Evolutionary conservation across 2,797 vertebrate species (phyloP), one percentile per base, ranked within the genome.

Genomic region (Masticophis lateralis): DNA sequence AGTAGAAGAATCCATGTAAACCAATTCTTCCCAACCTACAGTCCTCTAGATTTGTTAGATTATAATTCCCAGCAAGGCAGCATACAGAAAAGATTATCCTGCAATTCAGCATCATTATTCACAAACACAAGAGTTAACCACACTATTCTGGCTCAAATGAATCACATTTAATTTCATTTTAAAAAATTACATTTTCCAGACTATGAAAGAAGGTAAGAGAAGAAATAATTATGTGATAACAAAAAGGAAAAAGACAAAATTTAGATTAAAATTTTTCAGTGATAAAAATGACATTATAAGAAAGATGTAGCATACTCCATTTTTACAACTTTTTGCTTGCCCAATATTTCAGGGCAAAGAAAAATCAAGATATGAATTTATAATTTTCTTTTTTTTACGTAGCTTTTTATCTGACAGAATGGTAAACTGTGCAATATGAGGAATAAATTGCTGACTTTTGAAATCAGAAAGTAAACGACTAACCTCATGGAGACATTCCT

Each of bases 281-380:
- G 74, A 94, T 95, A 96, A 97, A 97, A 98, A 97, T 97, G 96
- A 47, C 95, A 61, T 90, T 93, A 47, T 90, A 56, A 91, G 96
- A 93, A 88, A 95, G 92, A 89, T 94, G 92, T 95, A 94, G 27
- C n/a, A 90, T 87, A 32, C 90, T 94, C 94, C 97, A 94, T 96
- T 97, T 97, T 97, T 95, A 93, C 94, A 95, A 79, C 56, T 59
- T 90, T 95, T 93, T 18, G 86, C 57, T 0, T 0, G 92, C 96
- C 94, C 95, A 61, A 96, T 60, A 37, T 61, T 87, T 92, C 20
- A 69, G n/a, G 91, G 22, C 32, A 87, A 55, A 86, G 8, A 55
- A 28, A n/a, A 28, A 59, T 25, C 25, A 14, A 22, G 22, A 8
- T 20, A 83, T 13, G 20, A 55, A n/a, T 86, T 47, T 90, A 61